These are phyloP conservation scores for Pseudorectes ferrugineus DNA, from an alignment of 2,113 vertebrate species.

Conservation along the genomic window DNA sequence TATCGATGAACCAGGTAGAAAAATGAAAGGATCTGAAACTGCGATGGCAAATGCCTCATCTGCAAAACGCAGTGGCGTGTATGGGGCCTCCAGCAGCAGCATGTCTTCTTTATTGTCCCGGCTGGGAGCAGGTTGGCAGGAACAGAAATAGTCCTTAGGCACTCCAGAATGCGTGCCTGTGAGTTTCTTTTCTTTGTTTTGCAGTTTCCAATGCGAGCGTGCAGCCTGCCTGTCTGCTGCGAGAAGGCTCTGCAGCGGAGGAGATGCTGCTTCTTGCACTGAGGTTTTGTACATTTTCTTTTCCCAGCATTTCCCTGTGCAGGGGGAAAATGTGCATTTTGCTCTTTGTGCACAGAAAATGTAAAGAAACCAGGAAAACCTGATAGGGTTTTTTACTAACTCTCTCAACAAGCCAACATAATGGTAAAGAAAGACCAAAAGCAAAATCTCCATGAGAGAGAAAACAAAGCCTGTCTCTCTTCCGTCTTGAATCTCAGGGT, in stretches of 20 bases:
- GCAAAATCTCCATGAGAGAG: background rate
- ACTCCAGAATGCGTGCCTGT: background rate
- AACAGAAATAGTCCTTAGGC: background rate
- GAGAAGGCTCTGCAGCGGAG: background rate
- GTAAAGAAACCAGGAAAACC: background rate
- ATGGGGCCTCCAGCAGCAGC: background rate
- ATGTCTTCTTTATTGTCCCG: fast-evolving
- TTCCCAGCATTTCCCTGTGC: background rate
- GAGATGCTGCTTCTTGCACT: background rate
- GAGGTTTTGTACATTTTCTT: background rate
- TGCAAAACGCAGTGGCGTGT: background rate
- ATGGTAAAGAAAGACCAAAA: background rate
- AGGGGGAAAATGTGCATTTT: background rate
- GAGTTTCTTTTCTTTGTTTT: constrained; percentile 20
- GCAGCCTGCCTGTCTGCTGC: background rate
- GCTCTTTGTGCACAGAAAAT: background rate
- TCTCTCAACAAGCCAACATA: background rate
- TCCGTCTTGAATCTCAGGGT: constrained; percentile 8
- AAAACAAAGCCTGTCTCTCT: constrained; percentile 57
- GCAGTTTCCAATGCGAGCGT: background rate
- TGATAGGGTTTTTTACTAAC: background rate
- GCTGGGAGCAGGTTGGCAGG: background rate
- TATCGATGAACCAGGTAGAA: background rate
- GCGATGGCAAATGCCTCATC: background rate
- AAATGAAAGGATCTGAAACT: background rate